Conservation (phyloP, 2,113 vertebrate species). For the Bombycilla garrulus region DNA sequence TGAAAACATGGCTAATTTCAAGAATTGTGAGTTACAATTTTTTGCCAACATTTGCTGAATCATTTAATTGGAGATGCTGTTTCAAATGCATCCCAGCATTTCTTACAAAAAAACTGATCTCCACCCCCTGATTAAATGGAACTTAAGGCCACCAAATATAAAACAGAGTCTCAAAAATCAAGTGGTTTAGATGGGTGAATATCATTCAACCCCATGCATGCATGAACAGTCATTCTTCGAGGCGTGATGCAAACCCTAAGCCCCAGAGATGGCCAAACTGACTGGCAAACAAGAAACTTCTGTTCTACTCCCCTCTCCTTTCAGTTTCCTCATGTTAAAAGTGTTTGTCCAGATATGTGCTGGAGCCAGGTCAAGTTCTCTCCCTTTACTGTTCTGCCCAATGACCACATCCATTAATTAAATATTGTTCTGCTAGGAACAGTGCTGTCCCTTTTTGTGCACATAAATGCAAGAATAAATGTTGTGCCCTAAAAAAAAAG, state of each 20-base stretch:
- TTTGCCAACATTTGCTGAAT: background rate
- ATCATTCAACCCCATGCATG: background rate
- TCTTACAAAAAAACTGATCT: background rate
- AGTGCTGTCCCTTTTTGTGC: background rate
- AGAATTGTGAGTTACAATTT: slow-evolving; percentile 12
- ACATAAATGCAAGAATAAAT: background rate
- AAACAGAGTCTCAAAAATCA: background rate
- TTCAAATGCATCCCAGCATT: background rate
- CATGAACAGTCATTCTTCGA: background rate
- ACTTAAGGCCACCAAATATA: slow-evolving; percentile 50
- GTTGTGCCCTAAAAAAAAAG: background rate
- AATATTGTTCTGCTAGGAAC: background rate
- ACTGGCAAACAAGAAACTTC: background rate
- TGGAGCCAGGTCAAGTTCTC: background rate
- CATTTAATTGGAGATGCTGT: background rate
- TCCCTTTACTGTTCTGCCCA: background rate
- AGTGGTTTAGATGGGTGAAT: background rate
- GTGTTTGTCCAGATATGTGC: background rate
- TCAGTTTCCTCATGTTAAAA: background rate
- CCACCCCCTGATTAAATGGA: background rate
- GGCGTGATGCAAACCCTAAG: background rate
- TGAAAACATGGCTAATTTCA: slow-evolving; percentile 17
- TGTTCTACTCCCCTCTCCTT: background rate
- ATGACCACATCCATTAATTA: background rate
- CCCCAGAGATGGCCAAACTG: background rate